phyloP scores from a whole-genome alignment of 2,888 invertebrate genomes.

The Tipula unca region DNA sequence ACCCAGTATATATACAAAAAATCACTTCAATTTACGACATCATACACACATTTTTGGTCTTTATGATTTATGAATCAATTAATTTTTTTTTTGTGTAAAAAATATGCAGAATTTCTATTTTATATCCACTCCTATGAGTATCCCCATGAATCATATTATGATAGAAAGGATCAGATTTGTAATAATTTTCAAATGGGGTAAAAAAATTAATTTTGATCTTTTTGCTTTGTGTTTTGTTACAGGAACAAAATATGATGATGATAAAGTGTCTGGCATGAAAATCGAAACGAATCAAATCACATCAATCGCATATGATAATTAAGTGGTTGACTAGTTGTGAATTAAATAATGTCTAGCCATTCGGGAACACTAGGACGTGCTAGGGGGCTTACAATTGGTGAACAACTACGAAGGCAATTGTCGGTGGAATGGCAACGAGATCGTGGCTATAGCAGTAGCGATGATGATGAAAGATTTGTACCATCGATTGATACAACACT shows the following conservation, averaged over 20 bases:
- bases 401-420: constrained; percentile 45
- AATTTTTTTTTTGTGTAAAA: background rate
- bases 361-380: constrained; percentile 42
- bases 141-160: background rate
- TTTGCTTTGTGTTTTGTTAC: background rate
- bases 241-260: background rate
- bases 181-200: background rate
- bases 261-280: background rate
- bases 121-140: background rate
- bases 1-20: background rate
- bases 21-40: background rate
- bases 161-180: background rate
- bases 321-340: background rate
- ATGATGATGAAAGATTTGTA: constrained; percentile 46
- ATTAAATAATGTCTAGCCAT: constrained; percentile 38
- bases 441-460: constrained; percentile 48
- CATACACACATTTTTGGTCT: background rate
- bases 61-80: constrained; percentile 14
- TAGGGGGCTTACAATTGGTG: constrained; percentile 35
- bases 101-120: background rate
- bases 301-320: background rate
- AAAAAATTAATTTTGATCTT: background rate
- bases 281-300: background rate
- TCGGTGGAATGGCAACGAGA: constrained; percentile 48
- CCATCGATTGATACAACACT: constrained; percentile 46